Evolutionary conservation across 2,888 invertebrate species (phyloP).

Genomic region (Thumatha senex): DNA sequence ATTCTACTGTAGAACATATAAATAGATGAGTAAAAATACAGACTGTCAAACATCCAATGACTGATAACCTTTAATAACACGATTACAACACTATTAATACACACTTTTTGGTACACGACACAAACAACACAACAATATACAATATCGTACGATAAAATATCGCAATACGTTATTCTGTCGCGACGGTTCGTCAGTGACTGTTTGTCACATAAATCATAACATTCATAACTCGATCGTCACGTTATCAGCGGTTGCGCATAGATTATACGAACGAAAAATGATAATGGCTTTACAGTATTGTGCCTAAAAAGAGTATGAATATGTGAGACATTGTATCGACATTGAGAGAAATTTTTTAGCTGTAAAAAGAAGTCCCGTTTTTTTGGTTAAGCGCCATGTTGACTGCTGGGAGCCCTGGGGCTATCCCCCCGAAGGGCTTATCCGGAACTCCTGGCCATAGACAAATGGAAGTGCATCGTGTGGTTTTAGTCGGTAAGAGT

Average conservation of each 20-base stretch:
- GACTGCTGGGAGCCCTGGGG: too few relatives aligned
- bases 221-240: constrained; percentile 19
- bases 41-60: too few relatives aligned
- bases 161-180: constrained; percentile 27
- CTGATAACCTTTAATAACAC: background rate
- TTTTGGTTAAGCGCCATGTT: too few relatives aligned
- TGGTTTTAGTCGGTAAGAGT: too few relatives aligned
- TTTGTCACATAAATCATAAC: constrained; percentile 24
- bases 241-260: constrained; percentile 30
- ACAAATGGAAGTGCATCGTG: too few relatives aligned
- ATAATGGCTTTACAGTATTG: constrained; percentile 5
- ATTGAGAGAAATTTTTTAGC: background rate
- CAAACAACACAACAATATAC: constrained; percentile 7
- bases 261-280: constrained; percentile 11
- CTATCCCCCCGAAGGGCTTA: too few relatives aligned
- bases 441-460: too few relatives aligned
- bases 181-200: constrained; percentile 41
- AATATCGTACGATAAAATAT: constrained; percentile 3
- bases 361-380: too few relatives aligned
- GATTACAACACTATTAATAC: too few relatives aligned
- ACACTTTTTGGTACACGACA: background rate
- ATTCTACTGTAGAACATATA: too few relatives aligned
- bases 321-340: constrained; percentile 6
- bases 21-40: too few relatives aligned
- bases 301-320: constrained; percentile 15